These are phyloP conservation scores for Sarcophaga variegata DNA, from an alignment of 2,888 invertebrate species.

Conservation along the genomic window DNA sequence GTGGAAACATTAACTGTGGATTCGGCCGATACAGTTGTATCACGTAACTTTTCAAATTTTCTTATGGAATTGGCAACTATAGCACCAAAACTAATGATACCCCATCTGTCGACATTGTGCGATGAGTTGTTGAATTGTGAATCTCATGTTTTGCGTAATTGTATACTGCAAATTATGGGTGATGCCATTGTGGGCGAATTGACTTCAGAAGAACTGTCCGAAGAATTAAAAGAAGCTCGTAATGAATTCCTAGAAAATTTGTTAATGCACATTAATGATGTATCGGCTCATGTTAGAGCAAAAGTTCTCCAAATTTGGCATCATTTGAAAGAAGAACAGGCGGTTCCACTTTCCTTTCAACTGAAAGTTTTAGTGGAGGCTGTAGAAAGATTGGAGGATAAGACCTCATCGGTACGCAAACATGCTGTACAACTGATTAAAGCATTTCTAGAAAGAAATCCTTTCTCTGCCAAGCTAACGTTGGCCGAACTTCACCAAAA, in stretches of 20 bases:
- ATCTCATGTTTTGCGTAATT: constrained; percentile 89
- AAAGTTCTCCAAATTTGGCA: constrained; percentile 93
- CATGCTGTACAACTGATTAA: constrained; percentile 85
- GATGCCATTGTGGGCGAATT: constrained; percentile 89
- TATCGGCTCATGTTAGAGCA: constrained; percentile 92
- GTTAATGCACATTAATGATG: constrained; percentile 91
- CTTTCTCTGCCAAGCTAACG: constrained; percentile 88
- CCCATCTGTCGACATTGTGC: constrained; percentile 79
- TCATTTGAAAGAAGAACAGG: constrained; percentile 89
- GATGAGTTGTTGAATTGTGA: constrained; percentile 82
- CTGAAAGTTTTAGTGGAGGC: constrained; percentile 86
- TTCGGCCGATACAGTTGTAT: constrained; percentile 77
- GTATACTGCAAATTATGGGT: constrained; percentile 91
- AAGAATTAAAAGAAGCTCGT: constrained; percentile 86
- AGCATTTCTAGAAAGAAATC: constrained; percentile 91
- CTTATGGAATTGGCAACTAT: constrained; percentile 78
- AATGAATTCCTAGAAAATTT: constrained; percentile 91
- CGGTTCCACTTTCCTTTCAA: constrained; percentile 89
- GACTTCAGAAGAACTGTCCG: constrained; percentile 87
- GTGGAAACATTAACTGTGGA: constrained; percentile 78
- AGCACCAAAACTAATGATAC: constrained; percentile 80
- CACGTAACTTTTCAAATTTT: constrained; percentile 80
- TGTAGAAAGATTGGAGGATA: constrained; percentile 90
- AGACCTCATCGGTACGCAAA: constrained; percentile 92
- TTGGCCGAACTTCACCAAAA: constrained; percentile 85